Conservation (phyloP, 2,888 invertebrate genomes). For the Agrochola circellaris region DNA sequence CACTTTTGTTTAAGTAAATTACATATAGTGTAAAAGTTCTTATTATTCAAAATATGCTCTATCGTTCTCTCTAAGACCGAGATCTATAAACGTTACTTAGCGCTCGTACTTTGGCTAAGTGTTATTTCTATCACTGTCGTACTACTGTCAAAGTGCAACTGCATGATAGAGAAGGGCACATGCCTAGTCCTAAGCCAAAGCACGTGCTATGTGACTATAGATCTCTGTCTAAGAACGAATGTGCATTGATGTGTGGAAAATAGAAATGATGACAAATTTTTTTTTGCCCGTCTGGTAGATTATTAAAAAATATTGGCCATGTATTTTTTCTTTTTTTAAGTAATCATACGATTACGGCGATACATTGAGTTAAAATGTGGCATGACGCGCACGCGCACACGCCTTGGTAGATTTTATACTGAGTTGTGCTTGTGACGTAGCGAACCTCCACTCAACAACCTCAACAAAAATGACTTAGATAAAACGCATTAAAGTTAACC, state of each 20-base stretch:
- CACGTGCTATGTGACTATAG: not conserved
- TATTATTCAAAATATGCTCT: not conserved
- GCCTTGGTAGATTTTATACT: too few relatives aligned
- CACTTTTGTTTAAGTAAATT: not conserved
- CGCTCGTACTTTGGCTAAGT: not conserved
- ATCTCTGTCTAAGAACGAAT: not conserved
- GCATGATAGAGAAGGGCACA: not conserved
- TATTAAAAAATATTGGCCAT: too few relatives aligned
- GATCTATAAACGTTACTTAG: not conserved
- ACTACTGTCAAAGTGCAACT: not conserved
- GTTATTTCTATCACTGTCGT: not conserved
- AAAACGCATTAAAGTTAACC: too few relatives aligned
- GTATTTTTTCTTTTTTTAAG: too few relatives aligned
- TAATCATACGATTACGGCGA: too few relatives aligned
- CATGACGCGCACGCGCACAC: too few relatives aligned
- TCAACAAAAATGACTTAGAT: too few relatives aligned
- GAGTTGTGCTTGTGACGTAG: too few relatives aligned
- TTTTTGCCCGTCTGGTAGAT: too few relatives aligned
- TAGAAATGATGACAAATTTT: too few relatives aligned
- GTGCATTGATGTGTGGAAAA: not conserved
- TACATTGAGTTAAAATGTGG: too few relatives aligned
- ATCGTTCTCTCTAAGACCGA: not conserved
- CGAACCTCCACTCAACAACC: too few relatives aligned
- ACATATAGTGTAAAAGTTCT: not conserved
- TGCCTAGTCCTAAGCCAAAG: not conserved